A percentile compares a stretch with the other conserved stretches of the same genome.
Evolutionary conservation across 2,797 vertebrate species (phyloP).

Genomic region (Prionace glauca): DNA sequence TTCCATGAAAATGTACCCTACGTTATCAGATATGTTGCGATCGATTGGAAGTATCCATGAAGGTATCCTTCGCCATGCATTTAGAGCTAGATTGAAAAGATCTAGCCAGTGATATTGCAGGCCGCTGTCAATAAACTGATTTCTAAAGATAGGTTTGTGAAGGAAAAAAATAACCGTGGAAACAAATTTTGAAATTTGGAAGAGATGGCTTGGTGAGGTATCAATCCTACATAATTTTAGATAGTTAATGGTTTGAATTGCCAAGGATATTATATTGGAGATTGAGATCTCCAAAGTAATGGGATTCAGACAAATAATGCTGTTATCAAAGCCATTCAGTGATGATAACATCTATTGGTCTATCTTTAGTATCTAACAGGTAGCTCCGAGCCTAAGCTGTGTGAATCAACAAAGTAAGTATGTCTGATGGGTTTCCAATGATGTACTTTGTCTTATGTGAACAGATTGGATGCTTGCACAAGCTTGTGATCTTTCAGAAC

Average conservation of each 20-base stretch:
- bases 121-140: neutral
- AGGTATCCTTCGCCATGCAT: neutral
- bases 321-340: no score
- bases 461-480: neutral
- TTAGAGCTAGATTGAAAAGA: neutral
- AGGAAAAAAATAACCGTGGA: neutral
- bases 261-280: neutral
- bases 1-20: neutral
- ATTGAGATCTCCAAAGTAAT: neutral
- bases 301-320: neutral
- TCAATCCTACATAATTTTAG: neutral
- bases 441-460: neutral
- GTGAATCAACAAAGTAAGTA: slow-evolving; percentile 42
- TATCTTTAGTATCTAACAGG: slow-evolving; percentile 46
- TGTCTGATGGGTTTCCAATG: neutral
- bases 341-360: slow-evolving; percentile 46
- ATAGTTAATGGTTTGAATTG: neutral
- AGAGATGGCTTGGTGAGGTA: neutral
- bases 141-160: neutral
- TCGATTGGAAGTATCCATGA: neutral
- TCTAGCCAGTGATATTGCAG: neutral
- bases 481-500: neutral
- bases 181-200: neutral
- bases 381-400: slow-evolving; percentile 46
- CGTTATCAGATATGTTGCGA: neutral